phyloP scores from a whole-genome alignment of 2,888 invertebrate species.

The Agriopis leucophaearia region DNA sequence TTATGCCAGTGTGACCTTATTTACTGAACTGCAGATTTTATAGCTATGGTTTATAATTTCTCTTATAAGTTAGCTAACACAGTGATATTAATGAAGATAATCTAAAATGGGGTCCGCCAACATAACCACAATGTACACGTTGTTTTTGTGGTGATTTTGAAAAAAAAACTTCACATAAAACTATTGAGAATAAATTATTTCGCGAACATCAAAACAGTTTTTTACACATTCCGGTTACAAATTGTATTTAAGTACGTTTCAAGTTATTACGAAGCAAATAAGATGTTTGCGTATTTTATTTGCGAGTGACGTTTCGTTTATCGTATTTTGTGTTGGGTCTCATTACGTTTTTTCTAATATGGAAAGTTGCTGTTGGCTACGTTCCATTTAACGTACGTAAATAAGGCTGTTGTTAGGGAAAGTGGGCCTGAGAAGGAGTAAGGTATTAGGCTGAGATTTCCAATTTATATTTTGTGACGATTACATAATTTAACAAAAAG shows the following conservation, averaged over 20 bases:
- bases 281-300: constrained; percentile 47
- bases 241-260: constrained; percentile 57
- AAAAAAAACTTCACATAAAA: neutral
- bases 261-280: constrained; percentile 57
- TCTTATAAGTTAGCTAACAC: no score
- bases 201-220: constrained; percentile 57
- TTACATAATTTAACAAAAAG: neutral
- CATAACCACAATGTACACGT: no score
- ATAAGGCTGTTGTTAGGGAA: constrained; percentile 15
- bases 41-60: no score
- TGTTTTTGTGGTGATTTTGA: no score
- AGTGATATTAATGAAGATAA: no score
- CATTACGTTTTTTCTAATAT: constrained; percentile 24
- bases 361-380: constrained; percentile 18
- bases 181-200: constrained; percentile 47
- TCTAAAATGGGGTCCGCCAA: no score
- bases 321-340: constrained; percentile 39
- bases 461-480: constrained; percentile 1
- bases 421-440: constrained; percentile 2
- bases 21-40: no score
- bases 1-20: no score
- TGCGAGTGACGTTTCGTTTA: constrained; percentile 51
- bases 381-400: constrained; percentile 21
- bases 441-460: constrained; percentile 10
- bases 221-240: constrained; percentile 53